A percentile compares a stretch with the other conserved stretches of the same genome.
Evolutionary conservation across 2,113 vertebrate genomes (phyloP).

Genomic region (Bubo bubo): DNA sequence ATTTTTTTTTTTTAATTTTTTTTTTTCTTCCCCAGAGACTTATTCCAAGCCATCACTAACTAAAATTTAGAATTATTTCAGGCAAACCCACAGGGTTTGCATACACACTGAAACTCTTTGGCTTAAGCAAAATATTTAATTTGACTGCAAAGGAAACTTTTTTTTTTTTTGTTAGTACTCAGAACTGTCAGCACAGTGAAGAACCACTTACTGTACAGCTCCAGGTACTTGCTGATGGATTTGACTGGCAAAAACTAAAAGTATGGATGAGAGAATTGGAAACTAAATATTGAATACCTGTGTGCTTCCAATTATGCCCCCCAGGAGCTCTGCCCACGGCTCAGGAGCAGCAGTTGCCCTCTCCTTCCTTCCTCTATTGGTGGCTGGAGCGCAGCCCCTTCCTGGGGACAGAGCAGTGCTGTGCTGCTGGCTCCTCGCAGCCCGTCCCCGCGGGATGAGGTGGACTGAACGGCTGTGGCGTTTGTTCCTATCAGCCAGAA

Average conservation of each 20-base stretch:
- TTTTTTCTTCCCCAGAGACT: too few species aligned
- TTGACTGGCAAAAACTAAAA: neutral
- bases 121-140: neutral
- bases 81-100: neutral
- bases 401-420: neutral
- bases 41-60: neutral
- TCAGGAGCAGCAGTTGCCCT: rapidly evolving
- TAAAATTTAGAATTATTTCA: neutral
- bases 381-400: neutral
- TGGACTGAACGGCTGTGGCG: rapidly evolving
- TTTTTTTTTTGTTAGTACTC: neutral
- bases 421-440: neutral
- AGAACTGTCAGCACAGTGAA: neutral
- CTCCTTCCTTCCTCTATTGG: neutral
- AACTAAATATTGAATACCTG: neutral
- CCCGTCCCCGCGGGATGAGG: neutral
- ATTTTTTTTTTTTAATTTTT: neutral
- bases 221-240: neutral
- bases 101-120: neutral
- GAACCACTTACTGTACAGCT: neutral
- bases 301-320: neutral
- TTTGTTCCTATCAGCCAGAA: neutral
- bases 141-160: neutral
- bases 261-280: neutral
- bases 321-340: neutral